phyloP scores from a whole-genome alignment of 2,113 vertebrate species.

The Azemiops feae region DNA sequence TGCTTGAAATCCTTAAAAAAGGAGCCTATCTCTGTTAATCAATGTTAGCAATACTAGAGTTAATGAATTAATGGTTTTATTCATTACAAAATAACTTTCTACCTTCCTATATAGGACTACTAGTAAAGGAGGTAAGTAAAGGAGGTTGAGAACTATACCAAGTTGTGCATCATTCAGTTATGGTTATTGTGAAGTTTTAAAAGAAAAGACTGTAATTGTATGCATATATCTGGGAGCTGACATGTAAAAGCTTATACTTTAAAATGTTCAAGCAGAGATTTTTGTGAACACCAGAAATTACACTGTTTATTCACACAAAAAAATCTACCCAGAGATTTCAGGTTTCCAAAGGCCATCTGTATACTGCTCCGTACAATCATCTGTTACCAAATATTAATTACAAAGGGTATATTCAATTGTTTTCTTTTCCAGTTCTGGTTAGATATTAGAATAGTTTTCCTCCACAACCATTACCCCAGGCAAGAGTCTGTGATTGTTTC shows the following conservation, averaged over 20 bases:
- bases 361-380: background rate
- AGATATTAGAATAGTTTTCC: conserved; percentile 10
- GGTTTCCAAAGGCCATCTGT: background rate
- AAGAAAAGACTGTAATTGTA: background rate
- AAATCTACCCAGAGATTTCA: background rate
- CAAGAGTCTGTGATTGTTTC: conserved; percentile 27
- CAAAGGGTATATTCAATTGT: background rate
- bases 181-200: background rate
- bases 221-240: background rate
- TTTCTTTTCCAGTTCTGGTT: background rate
- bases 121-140: background rate
- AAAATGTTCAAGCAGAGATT: background rate
- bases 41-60: background rate
- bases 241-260: background rate
- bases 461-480: background rate
- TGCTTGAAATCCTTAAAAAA: background rate
- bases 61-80: background rate
- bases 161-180: background rate
- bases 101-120: background rate
- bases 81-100: background rate
- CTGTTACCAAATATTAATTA: background rate
- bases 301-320: background rate
- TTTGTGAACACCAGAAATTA: background rate
- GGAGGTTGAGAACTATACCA: background rate
- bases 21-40: background rate